Percentiles rank a stretch among this genome's conserved stretches.
These are phyloP conservation scores for Brachyhypopomus gauderio DNA, from an alignment of 2,113 vertebrate genomes.

Conservation along the genomic window DNA sequence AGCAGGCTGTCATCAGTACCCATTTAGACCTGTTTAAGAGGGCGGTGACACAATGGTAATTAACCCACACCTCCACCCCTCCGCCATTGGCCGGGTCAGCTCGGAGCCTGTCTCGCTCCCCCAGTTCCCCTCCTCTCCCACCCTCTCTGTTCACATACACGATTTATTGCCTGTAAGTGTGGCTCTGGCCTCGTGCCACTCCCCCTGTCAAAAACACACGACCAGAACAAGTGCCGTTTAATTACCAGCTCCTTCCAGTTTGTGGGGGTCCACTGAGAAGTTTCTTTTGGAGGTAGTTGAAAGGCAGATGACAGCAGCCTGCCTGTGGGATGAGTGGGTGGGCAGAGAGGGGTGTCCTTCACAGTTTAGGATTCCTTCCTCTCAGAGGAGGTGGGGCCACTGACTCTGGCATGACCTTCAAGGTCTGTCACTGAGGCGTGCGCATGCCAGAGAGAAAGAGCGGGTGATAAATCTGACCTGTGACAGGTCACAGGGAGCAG, in stretches of 20 bases:
- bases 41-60: slow-evolving; percentile 48
- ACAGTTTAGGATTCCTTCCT: slow-evolving; percentile 79
- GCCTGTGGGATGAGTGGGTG: slow-evolving; percentile 71
- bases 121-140: slow-evolving; percentile 38
- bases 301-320: slow-evolving; percentile 71
- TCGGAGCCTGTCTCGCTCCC: slow-evolving; percentile 57
- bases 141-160: slow-evolving; percentile 36
- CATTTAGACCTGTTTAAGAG: slow-evolving; percentile 39
- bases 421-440: slow-evolving; percentile 65
- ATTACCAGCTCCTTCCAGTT: slow-evolving; percentile 77
- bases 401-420: slow-evolving; percentile 85
- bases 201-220: slow-evolving; percentile 59
- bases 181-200: slow-evolving; percentile 61
- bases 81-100: slow-evolving; percentile 54
- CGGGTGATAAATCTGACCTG: slow-evolving; percentile 78
- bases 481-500: slow-evolving; percentile 78
- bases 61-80: slow-evolving; percentile 60
- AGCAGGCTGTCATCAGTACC: slow-evolving; percentile 61
- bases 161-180: slow-evolving; percentile 65
- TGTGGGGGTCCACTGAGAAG: slow-evolving; percentile 72
- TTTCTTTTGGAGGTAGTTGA: slow-evolving; percentile 71
- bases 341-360: slow-evolving; percentile 75
- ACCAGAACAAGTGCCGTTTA: slow-evolving; percentile 64
- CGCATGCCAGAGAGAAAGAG: slow-evolving; percentile 34
- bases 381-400: slow-evolving; percentile 79